Evolutionary conservation across 1,140 invertebrate genomes (phyloP).

Genomic region (Drosophila teissieri): DNA sequence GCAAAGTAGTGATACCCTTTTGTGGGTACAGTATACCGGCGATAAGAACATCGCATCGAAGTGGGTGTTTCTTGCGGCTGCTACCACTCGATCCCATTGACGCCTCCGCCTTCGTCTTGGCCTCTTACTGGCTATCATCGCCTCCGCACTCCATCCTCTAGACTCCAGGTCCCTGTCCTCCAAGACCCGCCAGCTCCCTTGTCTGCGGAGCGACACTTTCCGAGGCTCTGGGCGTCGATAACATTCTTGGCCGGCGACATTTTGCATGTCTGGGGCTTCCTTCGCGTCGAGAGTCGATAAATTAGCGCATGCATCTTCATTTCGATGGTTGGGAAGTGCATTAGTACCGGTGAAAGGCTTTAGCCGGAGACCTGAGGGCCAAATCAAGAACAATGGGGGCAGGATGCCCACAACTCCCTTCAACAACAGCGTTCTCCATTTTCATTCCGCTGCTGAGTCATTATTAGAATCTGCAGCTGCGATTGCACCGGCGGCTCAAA

Average conservation of each 20-base stretch:
- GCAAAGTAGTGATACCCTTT: neutral
- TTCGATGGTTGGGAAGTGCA: conserved; percentile 42
- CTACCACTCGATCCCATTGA: conserved; percentile 48
- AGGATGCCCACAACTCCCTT: conserved; percentile 1
- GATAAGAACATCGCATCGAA: conserved; percentile 44
- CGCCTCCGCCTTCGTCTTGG: conserved; percentile 38
- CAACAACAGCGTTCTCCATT: neutral
- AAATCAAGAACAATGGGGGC: conserved; percentile 50
- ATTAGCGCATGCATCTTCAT: conserved; percentile 70
- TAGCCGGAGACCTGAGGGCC: conserved; percentile 7
- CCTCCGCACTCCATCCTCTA: neutral
- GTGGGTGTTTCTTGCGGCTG: conserved; percentile 49
- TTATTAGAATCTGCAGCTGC: conserved; percentile 78
- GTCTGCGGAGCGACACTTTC: conserved; percentile 61
- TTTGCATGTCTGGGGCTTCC: conserved; percentile 47
- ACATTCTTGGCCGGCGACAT: conserved; percentile 58
- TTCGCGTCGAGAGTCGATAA: conserved; percentile 50
- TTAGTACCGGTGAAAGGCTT: conserved; percentile 57
- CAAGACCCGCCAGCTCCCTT: conserved; percentile 7
- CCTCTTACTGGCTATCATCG: conserved; percentile 16
- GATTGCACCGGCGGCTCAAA: conserved; percentile 70
- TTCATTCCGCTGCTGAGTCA: conserved; percentile 61
- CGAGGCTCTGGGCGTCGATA: conserved; percentile 54
- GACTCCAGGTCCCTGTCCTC: neutral
- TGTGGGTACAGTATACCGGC: conserved; percentile 4